A percentile compares a stretch with the other conserved stretches of the same genome.
These are phyloP conservation scores for Alcedo atthis DNA, from an alignment of 2,797 vertebrate species.

Conservation along the genomic window DNA sequence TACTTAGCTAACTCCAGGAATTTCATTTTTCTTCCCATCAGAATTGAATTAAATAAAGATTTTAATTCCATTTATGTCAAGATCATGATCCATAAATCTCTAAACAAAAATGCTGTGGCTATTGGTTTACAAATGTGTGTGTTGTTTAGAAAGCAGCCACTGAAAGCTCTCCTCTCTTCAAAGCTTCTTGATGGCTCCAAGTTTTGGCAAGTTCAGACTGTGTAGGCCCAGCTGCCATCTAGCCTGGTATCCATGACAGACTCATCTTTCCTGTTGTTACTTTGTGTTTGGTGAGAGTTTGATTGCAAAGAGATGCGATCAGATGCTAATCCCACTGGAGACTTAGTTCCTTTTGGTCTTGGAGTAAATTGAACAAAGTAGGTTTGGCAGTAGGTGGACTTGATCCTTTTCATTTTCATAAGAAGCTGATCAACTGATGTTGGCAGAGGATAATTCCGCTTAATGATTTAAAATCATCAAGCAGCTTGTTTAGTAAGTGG, in stretches of 20 bases:
- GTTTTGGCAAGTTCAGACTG: background rate
- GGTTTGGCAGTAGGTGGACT: background rate
- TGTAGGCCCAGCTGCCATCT: background rate
- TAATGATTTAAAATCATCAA: background rate
- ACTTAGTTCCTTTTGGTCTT: background rate
- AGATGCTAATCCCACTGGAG: background rate
- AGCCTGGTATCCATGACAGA: background rate
- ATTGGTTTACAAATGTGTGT: background rate
- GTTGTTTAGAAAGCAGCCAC: background rate
- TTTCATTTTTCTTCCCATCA: background rate
- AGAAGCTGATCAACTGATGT: background rate
- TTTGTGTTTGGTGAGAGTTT: background rate
- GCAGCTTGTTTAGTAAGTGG: background rate
- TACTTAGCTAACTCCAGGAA: background rate
- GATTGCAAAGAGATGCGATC: background rate
- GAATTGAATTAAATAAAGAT: background rate
- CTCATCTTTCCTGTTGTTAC: fast-evolving
- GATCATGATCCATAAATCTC: background rate
- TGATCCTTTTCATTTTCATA: fast-evolving
- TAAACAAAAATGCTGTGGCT: background rate
- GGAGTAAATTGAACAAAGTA: background rate
- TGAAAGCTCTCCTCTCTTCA: background rate
- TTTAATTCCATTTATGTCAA: background rate
- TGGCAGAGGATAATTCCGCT: background rate
- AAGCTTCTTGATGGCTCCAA: background rate